Evolutionary conservation across 2,113 vertebrate genomes (phyloP).

Genomic region (Hucho hucho): DNA sequence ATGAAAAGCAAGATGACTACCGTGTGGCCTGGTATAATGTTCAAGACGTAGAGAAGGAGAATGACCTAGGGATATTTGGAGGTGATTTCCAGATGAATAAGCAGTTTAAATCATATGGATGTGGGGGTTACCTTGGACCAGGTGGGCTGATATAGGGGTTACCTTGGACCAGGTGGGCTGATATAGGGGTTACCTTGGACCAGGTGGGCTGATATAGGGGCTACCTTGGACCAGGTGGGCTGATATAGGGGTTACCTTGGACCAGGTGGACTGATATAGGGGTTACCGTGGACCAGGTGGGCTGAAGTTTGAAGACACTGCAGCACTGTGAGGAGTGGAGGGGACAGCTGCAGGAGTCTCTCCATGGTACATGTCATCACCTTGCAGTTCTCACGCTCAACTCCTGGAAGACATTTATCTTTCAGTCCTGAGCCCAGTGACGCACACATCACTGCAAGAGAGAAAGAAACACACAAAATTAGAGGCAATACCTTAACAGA

Average conservation of each 20-base stretch:
- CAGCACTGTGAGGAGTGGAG: conserved; percentile 56
- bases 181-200: conserved; percentile 35
- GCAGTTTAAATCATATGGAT: neutral
- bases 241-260: conserved; percentile 35
- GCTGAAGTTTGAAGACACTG: conserved; percentile 20
- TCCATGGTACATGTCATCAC: conserved; percentile 58
- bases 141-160: neutral
- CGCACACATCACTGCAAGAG: conserved; percentile 63
- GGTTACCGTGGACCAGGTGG: neutral
- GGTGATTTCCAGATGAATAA: neutral
- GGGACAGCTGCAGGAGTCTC: conserved; percentile 54
- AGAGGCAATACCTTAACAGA: neutral
- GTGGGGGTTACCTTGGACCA: conserved; percentile 34
- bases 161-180: conserved; percentile 29
- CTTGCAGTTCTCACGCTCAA: conserved; percentile 1
- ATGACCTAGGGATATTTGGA: neutral
- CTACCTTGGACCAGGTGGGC: conserved; percentile 34
- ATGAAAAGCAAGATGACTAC: neutral
- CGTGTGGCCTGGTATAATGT: neutral
- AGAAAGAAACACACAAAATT: conserved; percentile 2
- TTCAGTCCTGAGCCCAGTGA: conserved; percentile 65
- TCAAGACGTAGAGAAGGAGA: neutral
- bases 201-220: neutral
- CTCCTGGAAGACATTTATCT: conserved; percentile 64
- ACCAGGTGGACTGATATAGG: neutral